Evolutionary conservation across 2,113 vertebrate genomes (phyloP), one percentile per base, ranked within the genome.

Genomic region (Monopterus albus): DNA sequence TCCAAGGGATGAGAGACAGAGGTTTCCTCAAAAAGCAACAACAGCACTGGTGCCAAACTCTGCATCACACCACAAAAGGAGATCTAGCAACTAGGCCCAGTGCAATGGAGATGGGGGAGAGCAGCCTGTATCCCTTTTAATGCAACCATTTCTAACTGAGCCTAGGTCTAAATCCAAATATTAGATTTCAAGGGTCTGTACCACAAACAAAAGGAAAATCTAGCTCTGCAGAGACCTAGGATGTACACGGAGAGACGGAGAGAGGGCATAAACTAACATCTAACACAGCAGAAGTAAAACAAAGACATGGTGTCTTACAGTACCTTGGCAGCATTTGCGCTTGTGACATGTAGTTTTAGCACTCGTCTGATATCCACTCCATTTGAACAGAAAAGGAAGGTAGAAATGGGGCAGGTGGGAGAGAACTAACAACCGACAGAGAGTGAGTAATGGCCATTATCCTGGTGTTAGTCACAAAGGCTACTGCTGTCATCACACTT

Each of bases 331-430:
- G 91, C 94, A 94, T 94, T 97, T 98, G 95, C 96, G 77, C 75
- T 98, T 98, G 96, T 94, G 95, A 95, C 97, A 95, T 96, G 95
- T 88, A 58, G 95, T 93, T 87, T 94, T 96, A 95, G 96, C 89
- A 89, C 92, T 96, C 93, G 94, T 96, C 94, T 97, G 96, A 98
- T 95, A 95, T 96, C 95, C 96, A 93, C 96, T 98, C 98, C 98
- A 98, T 96, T 97, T 97, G 97, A 98, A 98, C 94, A 98, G 92
- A 96, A 95, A 98, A 84, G 95, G 96, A 93, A 98, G 95, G 95
- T 97, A 98, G 95, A 98, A 98, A 89, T 95, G 94, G 93, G 96
- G 95, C 91, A 97, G 92, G 89, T 96, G 93, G 96, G 96, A 94
- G 95, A 95, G 93, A 97, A 97, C 98, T 99, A 96, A 97, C 95